These are phyloP conservation scores for Cremastobaeus sp. DNA, from an alignment of 2,888 invertebrate species.

Conservation along the genomic window DNA sequence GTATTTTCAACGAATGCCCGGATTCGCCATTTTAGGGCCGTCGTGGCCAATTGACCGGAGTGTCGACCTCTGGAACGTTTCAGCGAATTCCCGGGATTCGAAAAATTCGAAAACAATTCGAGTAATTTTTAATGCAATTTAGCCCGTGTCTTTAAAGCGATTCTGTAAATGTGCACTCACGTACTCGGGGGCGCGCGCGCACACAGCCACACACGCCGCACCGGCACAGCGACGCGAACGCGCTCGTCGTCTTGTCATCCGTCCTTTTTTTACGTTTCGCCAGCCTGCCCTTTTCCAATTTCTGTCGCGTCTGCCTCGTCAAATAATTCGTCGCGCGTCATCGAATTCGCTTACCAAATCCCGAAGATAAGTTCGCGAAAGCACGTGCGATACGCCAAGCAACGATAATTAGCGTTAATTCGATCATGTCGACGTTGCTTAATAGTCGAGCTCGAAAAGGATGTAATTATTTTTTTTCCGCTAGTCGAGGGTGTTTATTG, in stretches of 20 bases:
- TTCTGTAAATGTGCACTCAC: slow-evolving; percentile 37
- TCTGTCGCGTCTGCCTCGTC: slow-evolving; percentile 57
- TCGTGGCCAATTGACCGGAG: background rate
- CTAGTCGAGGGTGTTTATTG: slow-evolving; percentile 34
- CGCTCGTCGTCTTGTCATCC: slow-evolving; percentile 47
- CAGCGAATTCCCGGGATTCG: slow-evolving; percentile 1
- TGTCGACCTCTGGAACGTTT: slow-evolving; percentile 1
- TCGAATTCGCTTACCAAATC: slow-evolving; percentile 58
- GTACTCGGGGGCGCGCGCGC: slow-evolving; percentile 9
- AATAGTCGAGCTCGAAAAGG: slow-evolving; percentile 50
- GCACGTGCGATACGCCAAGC: slow-evolving; percentile 55
- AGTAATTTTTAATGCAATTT: slow-evolving; percentile 41
- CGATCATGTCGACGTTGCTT: slow-evolving; percentile 58
- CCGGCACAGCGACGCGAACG: slow-evolving; percentile 8
- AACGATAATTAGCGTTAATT: slow-evolving; percentile 59
- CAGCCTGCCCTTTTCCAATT: slow-evolving; percentile 56
- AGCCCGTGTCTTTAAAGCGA: slow-evolving; percentile 28
- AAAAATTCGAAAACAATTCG: slow-evolving; percentile 33
- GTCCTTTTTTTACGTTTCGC: slow-evolving; percentile 36
- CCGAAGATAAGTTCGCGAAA: slow-evolving; percentile 55
- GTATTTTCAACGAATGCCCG: too few relatives aligned
- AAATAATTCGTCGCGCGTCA: slow-evolving; percentile 62
- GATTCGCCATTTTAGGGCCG: background rate
- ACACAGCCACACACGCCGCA: slow-evolving; percentile 2
- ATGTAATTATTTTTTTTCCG: slow-evolving; percentile 52